Evolutionary conservation across 2,113 vertebrate species (phyloP).

Genomic region (Leptodactylus fuscus): DNA sequence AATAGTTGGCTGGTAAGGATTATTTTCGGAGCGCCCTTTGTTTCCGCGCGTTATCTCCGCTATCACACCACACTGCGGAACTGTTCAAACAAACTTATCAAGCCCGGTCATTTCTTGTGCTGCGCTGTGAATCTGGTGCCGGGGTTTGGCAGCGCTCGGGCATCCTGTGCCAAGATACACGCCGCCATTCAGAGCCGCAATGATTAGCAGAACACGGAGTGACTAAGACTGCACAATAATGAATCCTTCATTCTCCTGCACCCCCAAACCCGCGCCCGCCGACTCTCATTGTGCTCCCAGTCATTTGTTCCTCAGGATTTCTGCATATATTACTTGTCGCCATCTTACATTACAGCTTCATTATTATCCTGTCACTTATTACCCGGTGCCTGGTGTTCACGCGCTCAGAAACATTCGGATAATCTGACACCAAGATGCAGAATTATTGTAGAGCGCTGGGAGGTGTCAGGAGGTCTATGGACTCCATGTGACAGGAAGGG

Average conservation of each 20-base stretch:
- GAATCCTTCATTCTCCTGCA: not conserved
- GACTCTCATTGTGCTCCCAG: not conserved
- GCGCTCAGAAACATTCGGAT: no score
- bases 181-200: not conserved
- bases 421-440: not conserved
- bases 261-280: not conserved
- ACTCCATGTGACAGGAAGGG: not conserved
- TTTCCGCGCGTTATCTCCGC: slow-evolving; percentile 25
- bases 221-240: not conserved
- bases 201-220: not conserved
- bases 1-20: not conserved
- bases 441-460: not conserved
- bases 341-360: not conserved
- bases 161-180: slow-evolving; percentile 14
- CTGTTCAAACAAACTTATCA: slow-evolving; percentile 56
- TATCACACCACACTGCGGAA: slow-evolving; percentile 36
- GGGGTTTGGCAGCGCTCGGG: not conserved
- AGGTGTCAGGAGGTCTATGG: not conserved
- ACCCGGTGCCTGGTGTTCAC: no score
- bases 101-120: slow-evolving; percentile 16
- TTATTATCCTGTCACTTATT: not conserved
- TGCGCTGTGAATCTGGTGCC: slow-evolving; percentile 39
- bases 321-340: not conserved
- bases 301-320: not conserved
- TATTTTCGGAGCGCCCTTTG: slow-evolving; percentile 40